Conservation (phyloP, 1,140 invertebrate genomes). For the Conus betulinus region DNA sequence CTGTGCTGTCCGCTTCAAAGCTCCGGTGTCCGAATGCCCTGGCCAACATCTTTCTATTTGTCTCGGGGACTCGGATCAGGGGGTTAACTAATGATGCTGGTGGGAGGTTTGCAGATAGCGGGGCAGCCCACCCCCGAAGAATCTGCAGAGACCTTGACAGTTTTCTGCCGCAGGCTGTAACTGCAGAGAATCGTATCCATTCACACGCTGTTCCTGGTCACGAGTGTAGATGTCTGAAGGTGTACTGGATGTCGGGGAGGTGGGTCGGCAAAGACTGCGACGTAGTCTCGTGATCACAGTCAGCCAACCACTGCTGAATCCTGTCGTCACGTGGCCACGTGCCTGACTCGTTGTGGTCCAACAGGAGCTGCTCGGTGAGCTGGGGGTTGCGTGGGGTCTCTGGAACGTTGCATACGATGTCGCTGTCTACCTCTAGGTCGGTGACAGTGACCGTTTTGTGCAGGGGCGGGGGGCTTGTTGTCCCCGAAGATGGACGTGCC, state of each 20-base stretch:
- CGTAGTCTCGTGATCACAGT: neutral
- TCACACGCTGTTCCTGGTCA: neutral
- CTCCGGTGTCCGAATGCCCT: no score
- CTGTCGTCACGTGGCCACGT: slow-evolving; percentile 4
- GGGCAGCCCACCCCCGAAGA: neutral
- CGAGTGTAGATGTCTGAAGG: neutral
- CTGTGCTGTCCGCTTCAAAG: no score
- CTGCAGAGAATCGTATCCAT: neutral
- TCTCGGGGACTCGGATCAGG: no score
- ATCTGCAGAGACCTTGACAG: neutral
- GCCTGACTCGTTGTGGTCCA: neutral
- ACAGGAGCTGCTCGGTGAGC: neutral
- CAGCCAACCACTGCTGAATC: neutral
- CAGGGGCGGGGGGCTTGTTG: neutral
- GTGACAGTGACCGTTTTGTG: slow-evolving; percentile 4
- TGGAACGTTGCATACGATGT: neutral
- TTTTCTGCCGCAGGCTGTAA: neutral
- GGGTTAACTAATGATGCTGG: no score
- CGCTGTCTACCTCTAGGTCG: neutral
- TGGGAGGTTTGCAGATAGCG: neutral
- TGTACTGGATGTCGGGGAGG: neutral
- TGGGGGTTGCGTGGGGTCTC: neutral
- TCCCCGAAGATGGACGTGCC: neutral
- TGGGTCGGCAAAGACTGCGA: slow-evolving; percentile 10
- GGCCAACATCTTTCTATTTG: no score